Evolutionary conservation across 1,140 invertebrate species (phyloP).

Genomic region (Asobara japonica): DNA sequence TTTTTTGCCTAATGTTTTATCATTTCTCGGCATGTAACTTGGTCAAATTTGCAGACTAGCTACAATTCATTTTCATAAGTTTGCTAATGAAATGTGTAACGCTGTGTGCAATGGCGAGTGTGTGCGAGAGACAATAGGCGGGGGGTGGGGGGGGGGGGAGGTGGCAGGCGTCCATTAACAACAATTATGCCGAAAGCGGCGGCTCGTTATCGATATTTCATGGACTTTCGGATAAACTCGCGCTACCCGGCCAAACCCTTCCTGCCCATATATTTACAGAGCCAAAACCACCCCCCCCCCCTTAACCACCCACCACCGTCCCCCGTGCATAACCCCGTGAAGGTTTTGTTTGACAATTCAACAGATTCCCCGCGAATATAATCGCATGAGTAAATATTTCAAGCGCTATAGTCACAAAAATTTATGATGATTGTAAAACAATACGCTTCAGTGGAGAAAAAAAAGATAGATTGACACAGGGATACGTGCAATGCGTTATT

Average conservation of each 20-base stretch:
- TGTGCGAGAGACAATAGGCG: neutral
- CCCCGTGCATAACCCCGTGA: neutral
- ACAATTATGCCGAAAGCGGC: conserved; percentile 25
- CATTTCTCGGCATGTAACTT: neutral
- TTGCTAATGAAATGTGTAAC: conserved; percentile 28
- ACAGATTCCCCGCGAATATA: neutral
- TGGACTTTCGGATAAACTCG: conserved; percentile 27
- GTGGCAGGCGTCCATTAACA: conserved; percentile 23
- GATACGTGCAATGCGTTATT: neutral
- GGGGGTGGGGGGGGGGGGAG: neutral
- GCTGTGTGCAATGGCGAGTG: neutral
- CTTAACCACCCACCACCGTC: neutral
- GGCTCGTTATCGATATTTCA: conserved; percentile 35
- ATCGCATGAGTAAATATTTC: conserved; percentile 9
- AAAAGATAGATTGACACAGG: neutral
- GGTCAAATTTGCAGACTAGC: conserved; percentile 20
- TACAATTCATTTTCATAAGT: conserved; percentile 34
- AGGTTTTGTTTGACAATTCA: conserved; percentile 16
- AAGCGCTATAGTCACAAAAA: neutral
- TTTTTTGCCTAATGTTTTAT: neutral
- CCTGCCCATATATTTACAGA: conserved; percentile 6
- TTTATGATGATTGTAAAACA: conserved; percentile 1
- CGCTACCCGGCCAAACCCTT: neutral
- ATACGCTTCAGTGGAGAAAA: neutral
- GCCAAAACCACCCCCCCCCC: neutral